A percentile compares a stretch with the other conserved stretches of the same genome.
phyloP scores from a whole-genome alignment of 1,140 invertebrate genomes.

The Macrosteles quadrilineatus region DNA sequence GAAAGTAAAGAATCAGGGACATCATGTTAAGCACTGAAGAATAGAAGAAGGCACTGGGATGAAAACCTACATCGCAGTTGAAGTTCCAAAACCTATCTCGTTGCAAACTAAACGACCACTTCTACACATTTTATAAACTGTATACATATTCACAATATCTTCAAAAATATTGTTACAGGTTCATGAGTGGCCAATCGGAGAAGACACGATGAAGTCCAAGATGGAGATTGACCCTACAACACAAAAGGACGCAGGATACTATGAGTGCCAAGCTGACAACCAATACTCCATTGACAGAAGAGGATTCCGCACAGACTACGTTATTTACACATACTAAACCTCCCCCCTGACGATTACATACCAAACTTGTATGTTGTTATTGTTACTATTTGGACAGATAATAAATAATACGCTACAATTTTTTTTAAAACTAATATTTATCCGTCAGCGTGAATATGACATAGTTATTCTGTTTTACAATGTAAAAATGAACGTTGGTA shows the following conservation, averaged over 20 bases:
- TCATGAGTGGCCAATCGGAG: constrained; percentile 55
- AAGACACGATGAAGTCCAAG: constrained; percentile 57
- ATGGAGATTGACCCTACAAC: constrained; percentile 62
- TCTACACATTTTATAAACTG: too few species aligned
- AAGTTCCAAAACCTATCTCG: too few species aligned
- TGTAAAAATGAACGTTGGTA: too few species aligned
- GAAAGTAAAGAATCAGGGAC: too few species aligned
- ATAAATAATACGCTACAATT: constrained; percentile 20
- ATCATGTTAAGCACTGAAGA: too few species aligned
- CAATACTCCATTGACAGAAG: constrained; percentile 72
- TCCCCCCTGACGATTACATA: not conserved
- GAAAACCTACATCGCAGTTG: too few species aligned
- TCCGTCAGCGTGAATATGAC: too few species aligned
- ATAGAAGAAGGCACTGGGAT: too few species aligned
- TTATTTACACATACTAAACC: constrained; percentile 62
- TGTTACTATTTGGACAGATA: not conserved
- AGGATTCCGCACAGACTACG: constrained; percentile 70
- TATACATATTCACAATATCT: constrained; percentile 59
- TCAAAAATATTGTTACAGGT: constrained; percentile 55
- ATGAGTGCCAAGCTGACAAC: constrained; percentile 75
- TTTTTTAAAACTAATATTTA: constrained; percentile 11
- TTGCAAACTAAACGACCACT: too few species aligned
- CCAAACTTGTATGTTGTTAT: not conserved
- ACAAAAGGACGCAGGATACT: constrained; percentile 66
- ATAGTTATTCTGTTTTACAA: too few species aligned